Conservation (phyloP, 1,140 invertebrate species). For the Grapholita molesta region DNA sequence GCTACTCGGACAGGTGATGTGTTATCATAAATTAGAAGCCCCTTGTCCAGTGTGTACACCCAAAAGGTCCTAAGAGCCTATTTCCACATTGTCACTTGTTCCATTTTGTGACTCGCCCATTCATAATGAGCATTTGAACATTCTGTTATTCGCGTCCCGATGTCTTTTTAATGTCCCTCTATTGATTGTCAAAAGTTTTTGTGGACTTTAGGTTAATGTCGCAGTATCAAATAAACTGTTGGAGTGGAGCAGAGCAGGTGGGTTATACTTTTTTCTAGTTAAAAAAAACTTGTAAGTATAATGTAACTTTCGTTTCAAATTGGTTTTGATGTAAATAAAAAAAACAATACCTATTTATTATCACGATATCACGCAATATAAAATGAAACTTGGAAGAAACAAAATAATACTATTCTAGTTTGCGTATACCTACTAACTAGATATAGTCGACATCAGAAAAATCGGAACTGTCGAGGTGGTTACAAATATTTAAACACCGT, state of each 20-base stretch:
- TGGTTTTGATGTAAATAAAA: no score
- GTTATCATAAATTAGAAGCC: not conserved
- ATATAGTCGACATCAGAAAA: no score
- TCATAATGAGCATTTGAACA: conserved; percentile 55
- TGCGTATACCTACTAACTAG: no score
- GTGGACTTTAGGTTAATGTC: not conserved
- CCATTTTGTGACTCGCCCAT: not conserved
- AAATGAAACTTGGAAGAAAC: no score
- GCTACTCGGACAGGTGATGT: conserved; percentile 3
- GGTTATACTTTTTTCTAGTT: not conserved
- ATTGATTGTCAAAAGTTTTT: conserved; percentile 26
- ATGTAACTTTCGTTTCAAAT: no score
- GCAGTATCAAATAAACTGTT: not conserved
- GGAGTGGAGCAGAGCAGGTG: not conserved
- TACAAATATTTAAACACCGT: no score
- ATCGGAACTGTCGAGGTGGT: no score
- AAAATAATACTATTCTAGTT: no score
- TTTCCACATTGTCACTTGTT: not conserved
- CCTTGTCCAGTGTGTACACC: not conserved
- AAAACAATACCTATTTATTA: no score
- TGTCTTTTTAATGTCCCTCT: conserved; percentile 55
- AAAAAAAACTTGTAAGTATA: no score
- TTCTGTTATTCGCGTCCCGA: conserved; percentile 55
- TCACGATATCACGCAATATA: no score
- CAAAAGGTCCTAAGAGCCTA: not conserved